Conservation (phyloP, 2,113 vertebrate species). For the Typhlomys cinereus region DNA sequence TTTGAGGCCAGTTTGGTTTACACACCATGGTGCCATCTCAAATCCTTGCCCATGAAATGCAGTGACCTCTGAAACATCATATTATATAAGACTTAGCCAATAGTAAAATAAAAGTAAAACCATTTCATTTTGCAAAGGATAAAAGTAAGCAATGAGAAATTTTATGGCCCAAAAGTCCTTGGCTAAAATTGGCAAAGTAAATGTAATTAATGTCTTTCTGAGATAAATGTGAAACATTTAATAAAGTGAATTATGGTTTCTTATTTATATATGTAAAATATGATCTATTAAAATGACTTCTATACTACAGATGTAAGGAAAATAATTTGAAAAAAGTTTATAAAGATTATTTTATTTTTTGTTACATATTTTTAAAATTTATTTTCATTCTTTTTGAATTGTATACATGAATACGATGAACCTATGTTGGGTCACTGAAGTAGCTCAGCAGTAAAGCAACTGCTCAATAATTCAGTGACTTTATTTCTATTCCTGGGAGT, state of each 20-base stretch:
- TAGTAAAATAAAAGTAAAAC: not conserved
- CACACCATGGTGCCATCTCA: not conserved
- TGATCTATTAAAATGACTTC: not conserved
- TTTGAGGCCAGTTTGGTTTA: not conserved
- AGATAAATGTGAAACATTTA: not conserved
- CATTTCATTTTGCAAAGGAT: not conserved
- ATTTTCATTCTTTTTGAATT: too few species aligned
- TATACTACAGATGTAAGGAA: not conserved
- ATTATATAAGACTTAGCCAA: not conserved
- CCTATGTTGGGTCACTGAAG: too few species aligned
- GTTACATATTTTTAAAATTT: too few species aligned
- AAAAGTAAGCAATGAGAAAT: not conserved
- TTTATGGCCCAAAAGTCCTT: not conserved
- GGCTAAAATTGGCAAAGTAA: not conserved
- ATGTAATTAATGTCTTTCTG: not conserved
- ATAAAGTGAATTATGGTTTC: not conserved
- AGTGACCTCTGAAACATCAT: not conserved
- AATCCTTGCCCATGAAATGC: not conserved
- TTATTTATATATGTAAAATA: not conserved
- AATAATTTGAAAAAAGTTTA: slow-evolving; percentile 48
- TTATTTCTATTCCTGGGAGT: too few species aligned
- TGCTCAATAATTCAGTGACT: too few species aligned
- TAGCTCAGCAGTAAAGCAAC: too few species aligned
- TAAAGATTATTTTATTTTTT: too few species aligned
- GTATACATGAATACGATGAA: too few species aligned